A percentile compares a stretch with the other conserved stretches of the same genome.
These are phyloP conservation scores for Melanotaenia boesemani DNA, from an alignment of 2,797 vertebrate genomes.

Conservation along the genomic window DNA sequence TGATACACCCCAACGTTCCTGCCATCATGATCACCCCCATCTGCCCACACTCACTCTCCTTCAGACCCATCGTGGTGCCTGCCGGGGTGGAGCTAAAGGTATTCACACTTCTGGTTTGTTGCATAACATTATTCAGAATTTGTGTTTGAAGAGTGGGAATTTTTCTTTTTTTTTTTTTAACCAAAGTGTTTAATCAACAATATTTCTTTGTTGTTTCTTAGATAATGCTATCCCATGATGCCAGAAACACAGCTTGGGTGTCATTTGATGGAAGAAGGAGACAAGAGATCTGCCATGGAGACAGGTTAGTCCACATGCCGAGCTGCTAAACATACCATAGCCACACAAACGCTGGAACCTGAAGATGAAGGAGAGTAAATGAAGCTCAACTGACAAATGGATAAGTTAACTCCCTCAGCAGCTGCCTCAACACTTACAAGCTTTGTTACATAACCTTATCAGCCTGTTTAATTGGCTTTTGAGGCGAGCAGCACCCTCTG, in stretches of 20 bases:
- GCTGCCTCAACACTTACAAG: constrained; percentile 49
- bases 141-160: neutral
- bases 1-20: constrained; percentile 89
- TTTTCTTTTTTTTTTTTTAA: too few species aligned
- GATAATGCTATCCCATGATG: constrained; percentile 85
- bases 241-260: constrained; percentile 87
- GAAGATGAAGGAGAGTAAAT: neutral
- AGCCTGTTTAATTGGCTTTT: constrained; percentile 33
- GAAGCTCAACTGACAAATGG: neutral
- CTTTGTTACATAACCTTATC: constrained; percentile 55
- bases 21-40: constrained; percentile 90
- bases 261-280: constrained; percentile 87
- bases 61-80: constrained; percentile 88
- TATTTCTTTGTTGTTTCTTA: constrained; percentile 25
- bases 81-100: constrained; percentile 87
- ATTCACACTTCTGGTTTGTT: neutral
- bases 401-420: constrained; percentile 10
- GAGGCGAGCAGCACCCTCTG: constrained; percentile 9
- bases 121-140: neutral
- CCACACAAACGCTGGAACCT: neutral
- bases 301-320: constrained; percentile 76
- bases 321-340: neutral
- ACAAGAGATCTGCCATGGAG: constrained; percentile 86
- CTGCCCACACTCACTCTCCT: constrained; percentile 88
- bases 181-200: neutral